Conservation (phyloP, 2,888 invertebrate species). For the Catocala sponsa region DNA sequence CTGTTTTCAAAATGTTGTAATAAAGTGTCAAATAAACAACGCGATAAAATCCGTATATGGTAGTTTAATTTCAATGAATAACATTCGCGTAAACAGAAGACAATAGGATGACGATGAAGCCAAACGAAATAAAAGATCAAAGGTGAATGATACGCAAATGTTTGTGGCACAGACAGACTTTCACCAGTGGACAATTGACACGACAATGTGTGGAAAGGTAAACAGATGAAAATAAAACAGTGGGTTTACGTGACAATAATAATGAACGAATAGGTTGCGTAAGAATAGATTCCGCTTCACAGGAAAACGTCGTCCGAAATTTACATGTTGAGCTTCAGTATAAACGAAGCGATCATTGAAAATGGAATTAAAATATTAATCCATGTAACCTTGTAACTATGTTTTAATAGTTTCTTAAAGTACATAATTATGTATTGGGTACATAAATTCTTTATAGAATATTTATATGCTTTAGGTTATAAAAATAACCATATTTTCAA, state of each 20-base stretch:
- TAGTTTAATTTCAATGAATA: no score
- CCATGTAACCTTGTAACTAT: no score
- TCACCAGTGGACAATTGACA: slow-evolving; percentile 29
- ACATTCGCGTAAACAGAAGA: no score
- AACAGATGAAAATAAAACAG: slow-evolving; percentile 3
- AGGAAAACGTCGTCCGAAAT: slow-evolving; percentile 11
- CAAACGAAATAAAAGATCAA: slow-evolving; percentile 17
- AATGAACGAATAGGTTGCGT: slow-evolving; percentile 9
- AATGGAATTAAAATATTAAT: not conserved
- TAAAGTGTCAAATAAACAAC: no score
- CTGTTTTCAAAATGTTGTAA: no score
- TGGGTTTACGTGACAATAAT: slow-evolving; percentile 18
- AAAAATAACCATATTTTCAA: no score
- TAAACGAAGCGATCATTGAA: not conserved
- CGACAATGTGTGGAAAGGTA: slow-evolving; percentile 19
- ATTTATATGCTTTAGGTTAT: no score
- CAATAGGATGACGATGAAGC: not conserved
- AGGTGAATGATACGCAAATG: slow-evolving; percentile 14
- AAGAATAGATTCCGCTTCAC: slow-evolving; percentile 5
- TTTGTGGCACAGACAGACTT: slow-evolving; percentile 18
- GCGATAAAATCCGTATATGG: no score
- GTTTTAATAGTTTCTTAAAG: no score
- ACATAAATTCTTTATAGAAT: no score
- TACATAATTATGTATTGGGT: no score
- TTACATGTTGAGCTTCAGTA: not conserved